A percentile compares a stretch with the other conserved stretches of the same genome.
Evolutionary conservation across 1,140 invertebrate genomes (phyloP).

Genomic region (Dreissena polymorpha): DNA sequence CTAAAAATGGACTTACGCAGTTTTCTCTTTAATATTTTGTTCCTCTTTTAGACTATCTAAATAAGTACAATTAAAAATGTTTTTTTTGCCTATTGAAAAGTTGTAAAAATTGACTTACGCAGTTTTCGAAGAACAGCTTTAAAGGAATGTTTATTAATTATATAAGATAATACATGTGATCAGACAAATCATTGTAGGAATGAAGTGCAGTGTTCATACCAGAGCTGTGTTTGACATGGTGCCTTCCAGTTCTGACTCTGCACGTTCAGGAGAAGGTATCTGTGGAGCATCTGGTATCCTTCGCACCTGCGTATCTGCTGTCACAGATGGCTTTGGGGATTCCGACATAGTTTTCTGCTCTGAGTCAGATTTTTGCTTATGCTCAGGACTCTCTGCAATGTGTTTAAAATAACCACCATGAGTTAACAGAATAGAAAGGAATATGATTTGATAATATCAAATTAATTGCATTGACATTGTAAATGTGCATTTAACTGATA

Average conservation of each 20-base stretch:
- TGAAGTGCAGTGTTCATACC: constrained; percentile 47
- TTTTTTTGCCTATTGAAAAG: no score
- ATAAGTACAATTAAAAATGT: no score
- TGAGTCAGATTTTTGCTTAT: background rate
- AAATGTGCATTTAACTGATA: background rate
- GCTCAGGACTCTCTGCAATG: background rate
- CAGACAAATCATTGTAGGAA: no score
- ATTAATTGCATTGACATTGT: background rate
- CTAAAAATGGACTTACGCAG: no score
- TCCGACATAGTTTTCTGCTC: constrained; percentile 7
- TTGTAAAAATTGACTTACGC: no score
- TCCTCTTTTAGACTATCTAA: no score
- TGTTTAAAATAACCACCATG: background rate
- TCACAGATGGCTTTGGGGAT: background rate
- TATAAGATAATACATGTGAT: no score
- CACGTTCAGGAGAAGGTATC: constrained; percentile 67
- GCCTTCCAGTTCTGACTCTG: constrained; percentile 65
- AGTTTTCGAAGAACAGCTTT: no score
- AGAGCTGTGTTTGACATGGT: constrained; percentile 71
- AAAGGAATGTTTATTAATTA: no score
- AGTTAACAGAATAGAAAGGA: background rate
- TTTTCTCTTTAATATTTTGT: no score
- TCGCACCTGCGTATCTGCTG: constrained; percentile 7
- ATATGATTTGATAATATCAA: background rate
- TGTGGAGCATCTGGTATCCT: constrained; percentile 62